Base-by-base conservation (phyloP, 2,888 invertebrate species). In the Suillia variegata region DNA sequence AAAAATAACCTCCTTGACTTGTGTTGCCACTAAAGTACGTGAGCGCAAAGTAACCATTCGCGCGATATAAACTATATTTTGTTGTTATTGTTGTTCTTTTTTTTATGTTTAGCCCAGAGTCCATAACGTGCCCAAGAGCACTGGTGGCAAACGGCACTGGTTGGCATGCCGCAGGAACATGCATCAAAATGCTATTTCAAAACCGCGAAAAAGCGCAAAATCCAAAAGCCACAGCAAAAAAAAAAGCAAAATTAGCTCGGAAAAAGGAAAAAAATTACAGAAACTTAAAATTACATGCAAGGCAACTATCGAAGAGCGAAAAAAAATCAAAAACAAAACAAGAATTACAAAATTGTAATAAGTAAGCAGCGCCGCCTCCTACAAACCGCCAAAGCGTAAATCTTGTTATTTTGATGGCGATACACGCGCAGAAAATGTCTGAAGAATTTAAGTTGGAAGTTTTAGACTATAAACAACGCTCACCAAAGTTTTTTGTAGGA, bases 21-120 rank as follows among this genome's bases (percentile, higher is more conserved):
- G 52, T 42, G 38, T 26, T 26, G 62, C 70, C 71, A 66, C 63
- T 59, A 70, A 72, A 72, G 70, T 70, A 70, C 62, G 59, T 56
- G 49, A 54, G 60, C 54, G 56, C 54, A 51, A 48, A 20, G 42
- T 26, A 45, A 21, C 20, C 49, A 48, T 57, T 51, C 31, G n/a
- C 31, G 15, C 26, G 20, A 24, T 3, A 22, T 24, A 51, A 51
- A 5, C 13, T 48, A 12, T 50, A 17, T 21, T 3, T 58, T 17
- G n/a, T n/a, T n/a, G 49, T 13, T 12, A 22, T 10, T 20, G 49
- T 13, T 17, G 5, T 4, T 15, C 15, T 3, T n/a, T 12, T 20
- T 18, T 18, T 47, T 2, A 47, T 21, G 13, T 13, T 12, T 18
- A 22, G 21, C 49, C 49, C 49, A 49, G 13, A 49, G 49, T 21